These are phyloP conservation scores for Microcebus murinus DNA, from an alignment of 2,113 vertebrate genomes.

Conservation along the genomic window DNA sequence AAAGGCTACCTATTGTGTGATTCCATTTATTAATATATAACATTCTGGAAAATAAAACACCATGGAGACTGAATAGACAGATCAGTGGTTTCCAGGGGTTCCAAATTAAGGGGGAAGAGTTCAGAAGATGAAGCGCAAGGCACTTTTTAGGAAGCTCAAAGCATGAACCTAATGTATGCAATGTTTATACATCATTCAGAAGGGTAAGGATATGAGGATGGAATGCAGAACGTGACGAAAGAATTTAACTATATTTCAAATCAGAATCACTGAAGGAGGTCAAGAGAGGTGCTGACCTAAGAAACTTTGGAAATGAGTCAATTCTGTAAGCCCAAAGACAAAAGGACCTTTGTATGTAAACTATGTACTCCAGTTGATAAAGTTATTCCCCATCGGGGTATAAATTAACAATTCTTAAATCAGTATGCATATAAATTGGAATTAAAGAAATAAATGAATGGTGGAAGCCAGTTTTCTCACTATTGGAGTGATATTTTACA, in stretches of 20 bases:
- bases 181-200: not conserved
- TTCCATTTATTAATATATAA: not conserved
- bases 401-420: not conserved
- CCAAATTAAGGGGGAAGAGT: not conserved
- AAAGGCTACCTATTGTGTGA: not conserved
- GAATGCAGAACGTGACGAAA: not conserved
- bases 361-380: not conserved
- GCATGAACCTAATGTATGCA: not conserved
- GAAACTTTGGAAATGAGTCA: not conserved
- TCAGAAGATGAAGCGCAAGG: not conserved
- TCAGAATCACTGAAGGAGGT: not conserved
- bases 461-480: not conserved
- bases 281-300: not conserved
- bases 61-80: not conserved
- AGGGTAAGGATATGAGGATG: not conserved
- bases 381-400: not conserved
- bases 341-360: not conserved
- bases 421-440: not conserved
- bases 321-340: not conserved
- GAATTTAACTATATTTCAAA: not conserved
- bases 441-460: not conserved
- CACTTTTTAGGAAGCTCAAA: not conserved
- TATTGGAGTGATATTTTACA: not conserved
- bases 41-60: not conserved
- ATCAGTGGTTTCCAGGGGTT: not conserved